A percentile compares a stretch with the other conserved stretches of the same genome.
phyloP scores from a whole-genome alignment of 2,113 vertebrate species.

The Apteryx owenii region DNA sequence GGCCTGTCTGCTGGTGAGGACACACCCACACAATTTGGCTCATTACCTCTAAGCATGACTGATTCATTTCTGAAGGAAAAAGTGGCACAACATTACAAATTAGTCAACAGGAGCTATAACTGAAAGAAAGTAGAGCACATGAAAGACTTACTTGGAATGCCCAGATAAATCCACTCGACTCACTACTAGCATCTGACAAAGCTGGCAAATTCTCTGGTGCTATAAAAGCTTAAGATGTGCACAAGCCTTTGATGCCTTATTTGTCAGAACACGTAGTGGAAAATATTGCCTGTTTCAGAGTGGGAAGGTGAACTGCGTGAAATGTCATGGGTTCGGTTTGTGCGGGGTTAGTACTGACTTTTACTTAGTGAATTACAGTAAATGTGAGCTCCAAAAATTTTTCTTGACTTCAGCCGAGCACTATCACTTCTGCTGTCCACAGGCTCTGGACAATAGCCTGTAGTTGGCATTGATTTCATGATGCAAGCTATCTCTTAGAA shows the following conservation, averaged over 20 bases:
- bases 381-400: neutral
- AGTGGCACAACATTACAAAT: constrained; percentile 25
- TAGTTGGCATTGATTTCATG: neutral
- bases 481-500: neutral
- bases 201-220: neutral
- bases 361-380: neutral
- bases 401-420: neutral
- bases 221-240: constrained; percentile 11
- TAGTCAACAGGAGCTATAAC: constrained; percentile 28
- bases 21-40: constrained; percentile 20
- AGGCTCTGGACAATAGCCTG: neutral
- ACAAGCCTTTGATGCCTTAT: constrained; percentile 6
- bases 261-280: neutral
- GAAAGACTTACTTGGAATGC: constrained; percentile 35
- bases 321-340: neutral
- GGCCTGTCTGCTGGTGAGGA: constrained; percentile 10
- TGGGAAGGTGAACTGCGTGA: neutral
- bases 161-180: constrained; percentile 35
- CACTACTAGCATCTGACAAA: constrained; percentile 29
- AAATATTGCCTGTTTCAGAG: constrained; percentile 5
- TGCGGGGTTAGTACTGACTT: neutral
- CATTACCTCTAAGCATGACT: constrained; percentile 12
- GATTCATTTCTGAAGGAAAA: constrained; percentile 34
- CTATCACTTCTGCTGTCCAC: neutral
- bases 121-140: constrained; percentile 10